phyloP scores from a whole-genome alignment of 2,797 vertebrate species.

The Mycteria americana region DNA sequence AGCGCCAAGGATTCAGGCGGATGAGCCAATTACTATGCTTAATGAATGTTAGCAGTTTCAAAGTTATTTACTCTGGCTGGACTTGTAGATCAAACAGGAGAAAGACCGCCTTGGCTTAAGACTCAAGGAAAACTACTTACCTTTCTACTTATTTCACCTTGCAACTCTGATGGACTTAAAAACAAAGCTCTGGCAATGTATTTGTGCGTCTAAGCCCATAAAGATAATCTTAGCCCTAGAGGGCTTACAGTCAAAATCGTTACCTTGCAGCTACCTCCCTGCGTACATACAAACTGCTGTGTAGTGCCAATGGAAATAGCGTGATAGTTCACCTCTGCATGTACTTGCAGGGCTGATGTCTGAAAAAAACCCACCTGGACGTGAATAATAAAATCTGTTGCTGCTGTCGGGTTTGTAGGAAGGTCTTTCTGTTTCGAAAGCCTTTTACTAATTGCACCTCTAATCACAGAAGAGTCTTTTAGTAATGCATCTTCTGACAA shows the following conservation, averaged over 20 bases:
- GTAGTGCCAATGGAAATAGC: fast-evolving
- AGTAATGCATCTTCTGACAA: neutral
- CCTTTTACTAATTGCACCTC: neutral
- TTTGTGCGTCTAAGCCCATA: neutral
- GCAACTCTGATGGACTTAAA: neutral
- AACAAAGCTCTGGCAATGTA: neutral
- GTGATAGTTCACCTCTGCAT: neutral
- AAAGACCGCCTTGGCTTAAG: neutral
- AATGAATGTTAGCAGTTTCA: neutral
- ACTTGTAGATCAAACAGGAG: neutral
- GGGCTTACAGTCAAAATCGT: neutral
- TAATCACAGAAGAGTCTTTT: neutral
- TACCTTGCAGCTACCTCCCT: neutral
- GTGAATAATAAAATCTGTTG: neutral
- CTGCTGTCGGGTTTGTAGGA: neutral
- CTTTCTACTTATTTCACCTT: neutral
- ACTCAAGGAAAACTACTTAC: neutral
- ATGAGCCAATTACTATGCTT: neutral
- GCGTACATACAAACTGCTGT: neutral
- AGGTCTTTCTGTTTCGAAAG: neutral
- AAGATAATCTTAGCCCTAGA: neutral
- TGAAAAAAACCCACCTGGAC: neutral
- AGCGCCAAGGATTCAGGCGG: neutral
- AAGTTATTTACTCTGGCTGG: neutral
- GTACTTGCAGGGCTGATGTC: neutral